Evolutionary conservation across 2,113 vertebrate genomes (phyloP).

Genomic region (Ramphastos sulfuratus): DNA sequence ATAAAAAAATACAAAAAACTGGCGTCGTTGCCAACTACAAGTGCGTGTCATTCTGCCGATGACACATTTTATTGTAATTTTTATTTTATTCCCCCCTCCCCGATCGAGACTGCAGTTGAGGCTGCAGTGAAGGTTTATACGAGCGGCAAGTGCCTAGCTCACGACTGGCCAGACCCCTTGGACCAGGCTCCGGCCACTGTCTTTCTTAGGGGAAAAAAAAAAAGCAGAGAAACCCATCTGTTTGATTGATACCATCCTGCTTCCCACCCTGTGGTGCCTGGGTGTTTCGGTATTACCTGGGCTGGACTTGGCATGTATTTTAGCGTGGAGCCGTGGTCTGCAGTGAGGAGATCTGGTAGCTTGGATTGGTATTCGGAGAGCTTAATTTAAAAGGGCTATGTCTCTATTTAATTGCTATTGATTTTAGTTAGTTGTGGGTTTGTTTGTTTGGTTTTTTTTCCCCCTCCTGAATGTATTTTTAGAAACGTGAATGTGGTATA

Average conservation of each 20-base stretch:
- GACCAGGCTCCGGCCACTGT: neutral
- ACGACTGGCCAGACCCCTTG: accelerated
- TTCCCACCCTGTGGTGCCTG: neutral
- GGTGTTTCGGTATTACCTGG: neutral
- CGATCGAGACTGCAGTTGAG: neutral
- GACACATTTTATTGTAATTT: neutral
- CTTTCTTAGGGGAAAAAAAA: neutral
- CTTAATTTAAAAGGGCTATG: neutral
- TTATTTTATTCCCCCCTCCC: neutral
- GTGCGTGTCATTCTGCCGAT: neutral
- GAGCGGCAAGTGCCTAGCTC: neutral
- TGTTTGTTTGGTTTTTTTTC: neutral
- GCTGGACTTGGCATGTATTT: neutral
- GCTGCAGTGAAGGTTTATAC: neutral
- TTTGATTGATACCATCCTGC: neutral
- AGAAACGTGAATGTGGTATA: neutral
- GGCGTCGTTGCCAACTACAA: neutral
- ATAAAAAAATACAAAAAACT: accelerated
- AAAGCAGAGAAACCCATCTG: neutral
- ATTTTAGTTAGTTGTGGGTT: neutral
- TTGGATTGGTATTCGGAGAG: neutral
- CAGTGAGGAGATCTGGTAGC: neutral
- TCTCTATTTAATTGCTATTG: neutral
- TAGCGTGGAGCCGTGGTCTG: neutral
- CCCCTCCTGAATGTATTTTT: neutral